Conservation (phyloP, 2,797 vertebrate species). For the Sebastes cheni region DNA sequence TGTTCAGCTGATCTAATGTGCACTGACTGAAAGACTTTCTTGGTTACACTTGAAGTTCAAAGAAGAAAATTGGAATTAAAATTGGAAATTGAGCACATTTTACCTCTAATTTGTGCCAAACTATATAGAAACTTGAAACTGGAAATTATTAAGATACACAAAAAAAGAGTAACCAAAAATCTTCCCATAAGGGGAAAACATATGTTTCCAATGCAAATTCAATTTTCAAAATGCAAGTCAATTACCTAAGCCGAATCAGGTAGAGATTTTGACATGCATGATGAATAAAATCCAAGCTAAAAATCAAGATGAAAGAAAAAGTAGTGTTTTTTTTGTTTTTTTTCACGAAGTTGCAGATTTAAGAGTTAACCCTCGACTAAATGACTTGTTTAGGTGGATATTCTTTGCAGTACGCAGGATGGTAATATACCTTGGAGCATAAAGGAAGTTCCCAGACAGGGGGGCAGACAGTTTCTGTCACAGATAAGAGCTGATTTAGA, state of each 20-base stretch:
- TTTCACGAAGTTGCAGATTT: background rate
- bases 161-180: background rate
- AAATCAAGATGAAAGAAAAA: background rate
- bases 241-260: background rate
- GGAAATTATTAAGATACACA: background rate
- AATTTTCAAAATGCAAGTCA: background rate
- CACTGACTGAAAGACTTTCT: background rate
- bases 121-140: background rate
- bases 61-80: background rate
- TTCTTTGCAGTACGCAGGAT: conserved; percentile 29
- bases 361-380: background rate
- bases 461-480: conserved; percentile 51
- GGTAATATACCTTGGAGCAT: conserved; percentile 42
- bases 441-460: conserved; percentile 48
- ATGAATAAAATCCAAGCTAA: background rate
- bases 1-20: background rate
- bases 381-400: background rate
- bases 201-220: background rate
- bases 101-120: background rate
- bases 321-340: accelerated
- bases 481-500: conserved; percentile 57
- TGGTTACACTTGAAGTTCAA: background rate
- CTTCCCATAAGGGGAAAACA: background rate
- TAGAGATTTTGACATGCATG: background rate
- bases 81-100: background rate